Evolutionary conservation across 1,140 invertebrate genomes (phyloP).

Genomic region (Agraylea sexmaculata): DNA sequence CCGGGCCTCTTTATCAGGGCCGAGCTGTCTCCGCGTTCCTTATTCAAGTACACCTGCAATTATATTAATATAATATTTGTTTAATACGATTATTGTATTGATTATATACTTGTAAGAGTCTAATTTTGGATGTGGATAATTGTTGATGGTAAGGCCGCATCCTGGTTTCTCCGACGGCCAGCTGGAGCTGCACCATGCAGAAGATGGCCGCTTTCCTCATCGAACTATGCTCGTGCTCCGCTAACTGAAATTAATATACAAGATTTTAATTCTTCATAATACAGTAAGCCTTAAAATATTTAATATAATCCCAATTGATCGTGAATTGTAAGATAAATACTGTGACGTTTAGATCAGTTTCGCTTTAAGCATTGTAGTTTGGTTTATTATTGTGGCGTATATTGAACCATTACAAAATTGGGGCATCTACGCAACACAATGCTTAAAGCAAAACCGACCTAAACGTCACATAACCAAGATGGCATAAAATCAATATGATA

Average conservation of each 20-base stretch:
- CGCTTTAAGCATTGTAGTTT: too few species aligned
- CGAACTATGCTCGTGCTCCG: constrained; percentile 78
- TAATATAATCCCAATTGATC: too few species aligned
- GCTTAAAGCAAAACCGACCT: too few species aligned
- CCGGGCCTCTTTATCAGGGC: constrained; percentile 14
- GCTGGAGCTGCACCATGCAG: constrained; percentile 87
- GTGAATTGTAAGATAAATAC: too few species aligned
- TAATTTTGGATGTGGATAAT: constrained; percentile 73
- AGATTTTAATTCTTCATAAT: constrained; percentile 15
- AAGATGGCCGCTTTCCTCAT: constrained; percentile 91
- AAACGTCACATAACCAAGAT: too few species aligned
- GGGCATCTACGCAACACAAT: too few species aligned
- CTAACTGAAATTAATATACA: constrained; percentile 41
- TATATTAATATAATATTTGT: not conserved
- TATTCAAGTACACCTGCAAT: constrained; percentile 18
- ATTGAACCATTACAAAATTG: too few species aligned
- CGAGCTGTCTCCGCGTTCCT: constrained; percentile 17
- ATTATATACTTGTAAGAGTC: constrained; percentile 29
- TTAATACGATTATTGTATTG: not conserved
- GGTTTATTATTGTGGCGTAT: too few species aligned
- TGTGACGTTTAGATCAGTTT: too few species aligned
- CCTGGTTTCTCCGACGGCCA: constrained; percentile 69
- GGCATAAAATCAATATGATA: too few species aligned
- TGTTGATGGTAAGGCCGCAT: constrained; percentile 66
- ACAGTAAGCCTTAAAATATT: too few species aligned